Percentiles rank a stretch among this genome's conserved stretches.
These are phyloP conservation scores for Crotalus tigris DNA, from an alignment of 2,113 vertebrate genomes.

Conservation along the genomic window DNA sequence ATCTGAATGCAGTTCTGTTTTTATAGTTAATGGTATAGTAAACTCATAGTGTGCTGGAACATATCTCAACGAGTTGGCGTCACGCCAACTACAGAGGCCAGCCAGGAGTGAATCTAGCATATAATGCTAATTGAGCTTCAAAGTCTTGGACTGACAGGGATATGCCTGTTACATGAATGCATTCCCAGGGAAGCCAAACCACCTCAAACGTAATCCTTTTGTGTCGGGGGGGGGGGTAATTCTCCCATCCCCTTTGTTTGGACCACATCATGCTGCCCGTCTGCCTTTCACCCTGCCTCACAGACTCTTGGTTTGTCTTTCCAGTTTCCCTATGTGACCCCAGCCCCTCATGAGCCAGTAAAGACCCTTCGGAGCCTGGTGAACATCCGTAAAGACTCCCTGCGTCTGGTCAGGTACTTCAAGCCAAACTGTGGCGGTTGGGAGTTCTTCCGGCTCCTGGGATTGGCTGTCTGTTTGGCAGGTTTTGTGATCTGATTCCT, in stretches of 20 bases:
- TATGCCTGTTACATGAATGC: background rate
- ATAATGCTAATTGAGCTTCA: background rate
- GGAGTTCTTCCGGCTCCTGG: background rate
- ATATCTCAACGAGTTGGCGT: background rate
- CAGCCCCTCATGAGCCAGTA: conserved; percentile 95
- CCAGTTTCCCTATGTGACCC: conserved; percentile 96
- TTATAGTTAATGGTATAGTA: background rate
- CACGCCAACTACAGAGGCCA: background rate
- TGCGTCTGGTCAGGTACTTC: conserved; percentile 88
- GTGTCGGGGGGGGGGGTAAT: background rate
- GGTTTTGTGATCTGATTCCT: no score
- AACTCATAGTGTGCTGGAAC: background rate
- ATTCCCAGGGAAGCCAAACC: background rate
- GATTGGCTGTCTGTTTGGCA: background rate
- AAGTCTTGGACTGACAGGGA: background rate
- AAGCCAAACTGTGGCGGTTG: background rate
- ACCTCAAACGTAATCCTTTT: background rate
- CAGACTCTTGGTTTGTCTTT: conserved; percentile 31
- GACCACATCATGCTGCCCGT: background rate
- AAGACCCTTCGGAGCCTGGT: conserved; percentile 95
- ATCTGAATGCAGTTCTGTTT: background rate
- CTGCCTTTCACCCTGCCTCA: background rate
- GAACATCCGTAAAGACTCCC: conserved; percentile 96
- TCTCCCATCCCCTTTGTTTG: background rate
- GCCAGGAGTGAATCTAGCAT: background rate